These are phyloP conservation scores for Sarcophilus harrisii DNA, from an alignment of 2,797 vertebrate genomes.

Conservation along the genomic window DNA sequence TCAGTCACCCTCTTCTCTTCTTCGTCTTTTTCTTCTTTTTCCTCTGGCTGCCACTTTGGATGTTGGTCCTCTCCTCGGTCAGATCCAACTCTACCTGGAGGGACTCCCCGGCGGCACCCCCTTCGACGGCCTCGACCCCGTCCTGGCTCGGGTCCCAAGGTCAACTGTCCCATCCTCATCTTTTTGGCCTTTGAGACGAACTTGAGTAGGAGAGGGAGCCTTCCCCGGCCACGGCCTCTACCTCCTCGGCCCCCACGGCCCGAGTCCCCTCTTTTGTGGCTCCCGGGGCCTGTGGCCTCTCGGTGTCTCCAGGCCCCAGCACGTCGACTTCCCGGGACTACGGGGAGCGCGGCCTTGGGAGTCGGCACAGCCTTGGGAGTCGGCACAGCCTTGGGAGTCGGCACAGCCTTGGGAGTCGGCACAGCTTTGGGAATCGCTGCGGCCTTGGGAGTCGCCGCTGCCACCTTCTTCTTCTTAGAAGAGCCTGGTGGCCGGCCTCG, in stretches of 20 bases:
- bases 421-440: no score
- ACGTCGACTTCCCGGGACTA: slow-evolving; percentile 79
- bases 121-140: slow-evolving; percentile 86
- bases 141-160: slow-evolving; percentile 88
- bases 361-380: slow-evolving; percentile 81
- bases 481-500: slow-evolving; percentile 82
- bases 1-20: slow-evolving; percentile 23
- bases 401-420: slow-evolving; percentile 77
- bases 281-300: slow-evolving; percentile 73
- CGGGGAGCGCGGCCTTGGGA: slow-evolving; percentile 78
- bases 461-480: slow-evolving; percentile 79
- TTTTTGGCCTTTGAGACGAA: slow-evolving; percentile 88
- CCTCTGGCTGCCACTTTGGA: slow-evolving; percentile 70
- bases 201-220: slow-evolving; percentile 88
- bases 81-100: slow-evolving; percentile 69
- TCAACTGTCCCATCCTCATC: slow-evolving; percentile 87
- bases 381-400: slow-evolving; percentile 77
- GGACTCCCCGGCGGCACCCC: slow-evolving; percentile 76
- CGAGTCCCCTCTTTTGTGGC: slow-evolving; percentile 78
- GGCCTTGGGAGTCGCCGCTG: slow-evolving; percentile 80
- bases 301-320: slow-evolving; percentile 84
- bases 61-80: slow-evolving; percentile 58
- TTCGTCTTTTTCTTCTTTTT: slow-evolving; percentile 45
- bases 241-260: slow-evolving; percentile 86
- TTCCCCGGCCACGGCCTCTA: slow-evolving; percentile 83